Evolutionary conservation across 2,797 vertebrate species (phyloP), one percentile per base, ranked within the genome.

Genomic region (Phataginus tetradactyla): DNA sequence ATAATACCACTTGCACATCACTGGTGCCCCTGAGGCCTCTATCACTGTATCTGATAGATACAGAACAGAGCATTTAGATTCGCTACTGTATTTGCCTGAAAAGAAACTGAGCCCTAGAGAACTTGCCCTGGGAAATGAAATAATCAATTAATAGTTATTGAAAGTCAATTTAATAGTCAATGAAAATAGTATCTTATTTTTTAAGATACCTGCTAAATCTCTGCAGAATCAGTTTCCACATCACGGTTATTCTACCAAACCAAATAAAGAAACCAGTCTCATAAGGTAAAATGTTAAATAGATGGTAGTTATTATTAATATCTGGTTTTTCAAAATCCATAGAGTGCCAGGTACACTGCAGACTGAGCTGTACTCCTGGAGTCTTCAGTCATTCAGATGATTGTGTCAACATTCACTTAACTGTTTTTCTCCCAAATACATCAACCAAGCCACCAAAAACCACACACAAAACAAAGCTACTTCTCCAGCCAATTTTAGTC

Each of bases 131-230:
- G 21, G 51, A 10, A 90, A 83, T 11, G 45, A 45, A 45, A 45
- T 45, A 45, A 45, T 45, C 45, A 45, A 45, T 45, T 45, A 45
- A 45, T 45, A 45, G 45, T 45, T 45, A 45, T 8, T 45, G 42
- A 45, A 45, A 45, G 45, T 45, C 45, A 45, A 77, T 90, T 83
- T 39, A 69, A 55, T 20, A 39, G 14, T 39, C 64, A 94, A 0
- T 57, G 55, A 95, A 95, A 89, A 80, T 3, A 37, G 12, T 39
- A 45, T 20, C 45, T 72, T 57, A 89, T 29, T 90, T 94, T 89
- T 89, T 74, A 80, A 95, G 42, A 77, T 57, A 63, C 45, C 29
- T 90, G 71, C 45, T 78, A 86, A 25, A 83, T 74, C 88, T 96
- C 57, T 79, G 18, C 20, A 96, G 59, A 85, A 96, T 64, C 51